Conservation (phyloP, 2,888 invertebrate species). For the Tortricodes alternella region DNA sequence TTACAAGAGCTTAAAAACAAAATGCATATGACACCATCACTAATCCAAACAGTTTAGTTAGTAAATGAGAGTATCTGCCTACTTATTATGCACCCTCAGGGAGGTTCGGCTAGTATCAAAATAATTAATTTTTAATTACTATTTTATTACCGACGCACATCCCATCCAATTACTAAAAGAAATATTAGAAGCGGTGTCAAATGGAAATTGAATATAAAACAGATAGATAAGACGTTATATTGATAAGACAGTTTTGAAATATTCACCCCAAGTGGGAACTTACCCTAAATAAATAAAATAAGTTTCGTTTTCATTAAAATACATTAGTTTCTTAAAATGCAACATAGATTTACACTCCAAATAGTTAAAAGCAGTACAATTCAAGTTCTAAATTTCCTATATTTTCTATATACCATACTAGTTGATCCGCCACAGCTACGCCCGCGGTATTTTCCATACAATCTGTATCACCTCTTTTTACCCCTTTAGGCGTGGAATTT, state of each 20-base stretch:
- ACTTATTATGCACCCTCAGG: conserved; percentile 79
- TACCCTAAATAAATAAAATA: too few relatives aligned
- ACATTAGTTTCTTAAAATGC: too few relatives aligned
- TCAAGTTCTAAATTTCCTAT: too few relatives aligned
- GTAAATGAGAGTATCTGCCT: conserved; percentile 71
- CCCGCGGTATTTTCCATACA: too few relatives aligned
- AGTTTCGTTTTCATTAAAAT: too few relatives aligned
- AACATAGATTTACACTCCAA: too few relatives aligned
- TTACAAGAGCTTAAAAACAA: conserved; percentile 6
- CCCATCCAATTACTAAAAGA: conserved; percentile 78
- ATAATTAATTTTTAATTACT: conserved; percentile 82
- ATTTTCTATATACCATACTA: too few relatives aligned
- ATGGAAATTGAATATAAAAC: conserved; percentile 54
- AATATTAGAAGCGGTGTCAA: conserved; percentile 56
- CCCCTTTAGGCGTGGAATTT: too few relatives aligned
- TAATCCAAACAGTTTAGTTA: conserved; percentile 77
- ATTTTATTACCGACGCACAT: conserved; percentile 76
- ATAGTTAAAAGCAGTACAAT: too few relatives aligned
- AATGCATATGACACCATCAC: conserved; percentile 46
- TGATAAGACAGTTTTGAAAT: not conserved
- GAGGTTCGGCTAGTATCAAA: conserved; percentile 66
- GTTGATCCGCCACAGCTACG: too few relatives aligned
- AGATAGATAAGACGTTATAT: not conserved
- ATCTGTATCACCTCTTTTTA: too few relatives aligned
- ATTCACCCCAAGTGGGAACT: too few relatives aligned